Conservation (phyloP, 2,113 vertebrate species). For the Ranitomeya variabilis region DNA sequence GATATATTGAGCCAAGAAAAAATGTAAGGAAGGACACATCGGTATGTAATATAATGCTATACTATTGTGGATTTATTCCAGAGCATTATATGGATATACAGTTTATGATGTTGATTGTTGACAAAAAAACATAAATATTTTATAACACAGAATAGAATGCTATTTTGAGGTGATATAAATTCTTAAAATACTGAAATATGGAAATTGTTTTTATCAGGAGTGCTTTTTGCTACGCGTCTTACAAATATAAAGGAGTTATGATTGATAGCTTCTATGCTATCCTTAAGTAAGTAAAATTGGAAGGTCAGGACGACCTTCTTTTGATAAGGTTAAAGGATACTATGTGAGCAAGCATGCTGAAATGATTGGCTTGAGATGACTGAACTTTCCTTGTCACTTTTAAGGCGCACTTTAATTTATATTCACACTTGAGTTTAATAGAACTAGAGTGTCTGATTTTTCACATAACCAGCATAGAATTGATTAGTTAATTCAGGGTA, state of each 20-base stretch:
- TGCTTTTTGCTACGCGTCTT: not conserved
- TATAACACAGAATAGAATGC: not conserved
- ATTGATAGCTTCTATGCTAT: slow-evolving; percentile 4
- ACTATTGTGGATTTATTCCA: no score
- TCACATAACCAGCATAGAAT: slow-evolving; percentile 32
- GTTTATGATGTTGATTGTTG: no score
- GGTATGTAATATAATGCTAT: no score
- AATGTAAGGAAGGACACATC: no score
- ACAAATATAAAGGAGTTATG: not conserved
- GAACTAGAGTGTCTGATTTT: slow-evolving; percentile 32
- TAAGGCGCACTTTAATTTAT: slow-evolving; percentile 46
- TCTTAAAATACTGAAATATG: not conserved
- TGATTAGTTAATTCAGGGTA: slow-evolving; percentile 27
- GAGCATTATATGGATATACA: no score
- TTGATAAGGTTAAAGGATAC: slow-evolving; percentile 31
- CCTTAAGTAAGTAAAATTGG: not conserved
- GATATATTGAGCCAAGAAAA: no score
- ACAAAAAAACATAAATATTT: no score
- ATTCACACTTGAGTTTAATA: slow-evolving; percentile 50
- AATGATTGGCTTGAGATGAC: slow-evolving; percentile 37
- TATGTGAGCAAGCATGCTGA: slow-evolving; percentile 43
- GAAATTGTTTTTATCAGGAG: not conserved
- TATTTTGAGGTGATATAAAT: not conserved
- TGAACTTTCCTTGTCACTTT: slow-evolving; percentile 46
- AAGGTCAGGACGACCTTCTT: slow-evolving; percentile 46